phyloP scores from a whole-genome alignment of 2,888 invertebrate genomes.

The Alsophila aescularia region DNA sequence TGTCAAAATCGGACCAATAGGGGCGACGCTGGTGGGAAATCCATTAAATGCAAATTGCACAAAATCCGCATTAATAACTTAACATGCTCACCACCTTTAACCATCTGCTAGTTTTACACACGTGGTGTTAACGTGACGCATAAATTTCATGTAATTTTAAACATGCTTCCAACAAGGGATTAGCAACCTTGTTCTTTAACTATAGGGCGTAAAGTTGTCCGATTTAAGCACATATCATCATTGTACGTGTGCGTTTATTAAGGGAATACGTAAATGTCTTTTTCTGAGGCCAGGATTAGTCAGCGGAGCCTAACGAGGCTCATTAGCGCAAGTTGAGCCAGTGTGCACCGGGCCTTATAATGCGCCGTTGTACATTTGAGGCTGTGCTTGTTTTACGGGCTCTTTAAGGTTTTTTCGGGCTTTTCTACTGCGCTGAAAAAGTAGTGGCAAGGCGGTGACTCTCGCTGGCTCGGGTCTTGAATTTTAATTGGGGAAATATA shows the following conservation, averaged over 20 bases:
- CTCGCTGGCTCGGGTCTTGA: slow-evolving; percentile 3
- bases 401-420: slow-evolving; percentile 27
- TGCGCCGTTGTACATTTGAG: slow-evolving; percentile 27
- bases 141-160: slow-evolving; percentile 31
- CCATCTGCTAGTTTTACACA: slow-evolving; percentile 29
- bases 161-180: slow-evolving; percentile 7
- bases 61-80: slow-evolving; percentile 33
- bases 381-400: slow-evolving; percentile 25
- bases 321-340: slow-evolving; percentile 46
- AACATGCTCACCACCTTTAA: slow-evolving; percentile 26
- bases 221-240: slow-evolving; percentile 30
- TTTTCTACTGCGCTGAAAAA: slow-evolving; percentile 21
- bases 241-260: slow-evolving; percentile 37
- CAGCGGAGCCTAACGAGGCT: slow-evolving; percentile 53
- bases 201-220: slow-evolving; percentile 25
- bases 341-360: slow-evolving; percentile 38
- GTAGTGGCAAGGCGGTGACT: not conserved
- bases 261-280: slow-evolving; percentile 42
- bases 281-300: slow-evolving; percentile 46
- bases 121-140: slow-evolving; percentile 25
- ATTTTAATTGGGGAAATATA: slow-evolving; percentile 20
- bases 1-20: no score
- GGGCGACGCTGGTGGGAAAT: no score
- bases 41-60: slow-evolving; percentile 29
- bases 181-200: slow-evolving; percentile 12